phyloP scores from a whole-genome alignment of 2,113 vertebrate genomes.

The Podarcis cretensis region DNA sequence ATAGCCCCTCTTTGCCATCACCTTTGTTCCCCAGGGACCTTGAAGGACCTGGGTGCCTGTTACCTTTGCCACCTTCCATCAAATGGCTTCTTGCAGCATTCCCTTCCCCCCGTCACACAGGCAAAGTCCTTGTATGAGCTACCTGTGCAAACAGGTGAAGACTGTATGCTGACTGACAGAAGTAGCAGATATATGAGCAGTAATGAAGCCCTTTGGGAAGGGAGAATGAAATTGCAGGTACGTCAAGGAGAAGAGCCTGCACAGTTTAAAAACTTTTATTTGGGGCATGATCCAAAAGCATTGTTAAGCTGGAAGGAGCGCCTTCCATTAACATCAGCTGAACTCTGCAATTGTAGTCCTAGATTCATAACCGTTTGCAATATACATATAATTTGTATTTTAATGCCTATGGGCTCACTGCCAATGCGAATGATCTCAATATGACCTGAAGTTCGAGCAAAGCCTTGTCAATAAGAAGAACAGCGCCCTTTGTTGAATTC shows the following conservation, averaged over 20 bases:
- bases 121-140: not conserved
- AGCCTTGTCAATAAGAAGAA: not conserved
- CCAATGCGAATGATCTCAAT: not conserved
- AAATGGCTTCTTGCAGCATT: not conserved
- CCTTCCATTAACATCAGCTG: not conserved
- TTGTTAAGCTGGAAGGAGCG: not conserved
- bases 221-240: not conserved
- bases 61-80: not conserved
- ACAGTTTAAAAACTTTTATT: slow-evolving; percentile 21
- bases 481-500: not conserved
- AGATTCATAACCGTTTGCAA: not conserved
- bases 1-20: not conserved
- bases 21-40: slow-evolving; percentile 11
- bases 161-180: slow-evolving; percentile 26
- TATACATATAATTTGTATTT: slow-evolving; percentile 15
- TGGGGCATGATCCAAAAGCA: slow-evolving; percentile 16
- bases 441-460: not conserved
- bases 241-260: not conserved
- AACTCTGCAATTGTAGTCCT: not conserved
- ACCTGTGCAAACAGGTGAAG: not conserved
- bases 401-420: not conserved
- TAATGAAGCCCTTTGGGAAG: slow-evolving; percentile 23
- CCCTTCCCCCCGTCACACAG: not conserved
- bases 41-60: not conserved
- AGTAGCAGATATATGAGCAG: slow-evolving; percentile 31